phyloP scores from a whole-genome alignment of 1,140 invertebrate genomes.

The Megathymus violae region DNA sequence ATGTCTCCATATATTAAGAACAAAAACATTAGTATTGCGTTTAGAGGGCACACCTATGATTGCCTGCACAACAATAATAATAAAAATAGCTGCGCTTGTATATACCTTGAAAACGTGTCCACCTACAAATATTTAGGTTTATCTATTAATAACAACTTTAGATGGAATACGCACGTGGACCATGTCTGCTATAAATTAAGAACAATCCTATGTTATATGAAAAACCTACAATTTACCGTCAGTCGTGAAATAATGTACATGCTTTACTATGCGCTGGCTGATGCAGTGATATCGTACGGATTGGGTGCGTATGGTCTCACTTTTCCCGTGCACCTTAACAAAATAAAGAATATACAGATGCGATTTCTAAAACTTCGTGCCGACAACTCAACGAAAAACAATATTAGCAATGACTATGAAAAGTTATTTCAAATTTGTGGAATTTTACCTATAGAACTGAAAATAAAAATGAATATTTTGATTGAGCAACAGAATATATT shows the following conservation, averaged over 20 bases:
- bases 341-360: conserved; percentile 7
- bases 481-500: too few species aligned
- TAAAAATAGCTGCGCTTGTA: background rate
- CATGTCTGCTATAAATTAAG: conserved; percentile 3
- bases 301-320: conserved; percentile 7
- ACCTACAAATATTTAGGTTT: conserved; percentile 2
- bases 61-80: background rate
- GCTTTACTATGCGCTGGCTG: conserved; percentile 5
- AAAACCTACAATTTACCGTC: background rate
- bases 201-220: background rate
- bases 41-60: background rate
- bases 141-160: background rate
- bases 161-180: background rate
- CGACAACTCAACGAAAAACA: background rate
- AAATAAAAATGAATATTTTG: too few species aligned
- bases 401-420: background rate
- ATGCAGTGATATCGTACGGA: conserved; percentile 13
- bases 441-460: too few species aligned
- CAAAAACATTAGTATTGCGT: background rate
- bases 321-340: background rate
- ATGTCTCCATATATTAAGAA: background rate
- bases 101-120: background rate
- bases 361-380: conserved; percentile 2
- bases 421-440: conserved; percentile 1
- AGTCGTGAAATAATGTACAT: conserved; percentile 3